Conservation (phyloP, 1,140 invertebrate genomes). For the Drosophila lowei region DNA sequence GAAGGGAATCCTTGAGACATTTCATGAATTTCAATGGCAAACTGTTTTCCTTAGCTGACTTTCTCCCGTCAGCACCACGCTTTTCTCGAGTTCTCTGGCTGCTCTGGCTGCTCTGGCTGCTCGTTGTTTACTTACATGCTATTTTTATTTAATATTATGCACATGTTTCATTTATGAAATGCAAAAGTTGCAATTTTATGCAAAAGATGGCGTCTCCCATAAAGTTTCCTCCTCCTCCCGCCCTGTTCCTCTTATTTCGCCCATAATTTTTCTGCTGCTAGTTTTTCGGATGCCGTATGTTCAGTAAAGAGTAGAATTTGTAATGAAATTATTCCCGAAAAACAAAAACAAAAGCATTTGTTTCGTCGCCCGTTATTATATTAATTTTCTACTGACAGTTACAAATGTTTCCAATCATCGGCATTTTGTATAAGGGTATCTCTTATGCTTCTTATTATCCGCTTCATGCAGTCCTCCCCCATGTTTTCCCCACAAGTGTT, state of each 20-base stretch:
- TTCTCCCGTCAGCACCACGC: slow-evolving; percentile 12
- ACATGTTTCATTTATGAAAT: slow-evolving; percentile 81
- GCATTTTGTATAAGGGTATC: slow-evolving; percentile 8
- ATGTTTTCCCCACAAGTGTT: slow-evolving; percentile 11
- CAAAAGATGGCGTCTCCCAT: slow-evolving; percentile 17
- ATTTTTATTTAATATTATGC: slow-evolving; percentile 70
- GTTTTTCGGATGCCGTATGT: background rate
- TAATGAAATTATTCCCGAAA: too few species aligned
- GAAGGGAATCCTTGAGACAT: background rate
- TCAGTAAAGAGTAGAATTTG: too few species aligned
- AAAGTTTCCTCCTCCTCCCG: background rate
- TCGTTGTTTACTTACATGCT: slow-evolving; percentile 54
- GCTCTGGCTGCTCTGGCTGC: slow-evolving; percentile 1
- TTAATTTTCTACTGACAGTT: background rate
- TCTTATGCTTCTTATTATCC: slow-evolving; percentile 3
- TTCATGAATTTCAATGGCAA: slow-evolving; percentile 64
- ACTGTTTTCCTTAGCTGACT: slow-evolving; percentile 30
- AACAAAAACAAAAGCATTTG: background rate
- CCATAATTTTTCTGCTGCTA: background rate
- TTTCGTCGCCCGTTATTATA: background rate
- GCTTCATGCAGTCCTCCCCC: background rate
- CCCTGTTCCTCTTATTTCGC: too few species aligned
- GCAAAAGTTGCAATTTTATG: slow-evolving; percentile 69
- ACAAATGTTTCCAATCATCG: background rate
- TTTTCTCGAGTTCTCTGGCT: background rate